Conservation (phyloP, 2,888 invertebrate genomes). For the Tetragnatha montana region DNA sequence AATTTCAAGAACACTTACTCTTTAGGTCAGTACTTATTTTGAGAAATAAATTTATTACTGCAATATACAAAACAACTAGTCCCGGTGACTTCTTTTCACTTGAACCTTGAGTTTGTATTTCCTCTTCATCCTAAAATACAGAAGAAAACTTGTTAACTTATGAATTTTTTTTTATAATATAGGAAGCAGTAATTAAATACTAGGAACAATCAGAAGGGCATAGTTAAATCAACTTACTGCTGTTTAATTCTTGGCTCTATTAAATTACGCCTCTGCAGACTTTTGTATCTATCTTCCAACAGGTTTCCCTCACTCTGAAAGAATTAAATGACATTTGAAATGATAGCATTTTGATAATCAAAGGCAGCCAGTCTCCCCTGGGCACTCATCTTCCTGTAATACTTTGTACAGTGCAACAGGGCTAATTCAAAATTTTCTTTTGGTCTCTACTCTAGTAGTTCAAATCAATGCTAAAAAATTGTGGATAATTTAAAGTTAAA, state of each 20-base stretch:
- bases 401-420: too few relatives aligned
- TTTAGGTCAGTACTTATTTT: too few relatives aligned
- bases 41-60: not conserved
- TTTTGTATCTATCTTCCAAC: constrained; percentile 89
- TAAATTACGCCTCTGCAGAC: constrained; percentile 92
- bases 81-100: constrained; percentile 64
- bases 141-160: constrained; percentile 1
- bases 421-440: too few relatives aligned
- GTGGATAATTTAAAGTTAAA: too few relatives aligned
- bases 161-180: not conserved
- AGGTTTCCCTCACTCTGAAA: constrained; percentile 81
- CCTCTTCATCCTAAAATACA: constrained; percentile 61
- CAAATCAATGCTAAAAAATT: too few relatives aligned
- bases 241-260: constrained; percentile 83
- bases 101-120: constrained; percentile 62
- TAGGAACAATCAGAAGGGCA: not conserved
- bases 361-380: too few relatives aligned
- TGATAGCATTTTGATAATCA: too few relatives aligned
- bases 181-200: not conserved
- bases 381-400: too few relatives aligned
- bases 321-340: too few relatives aligned
- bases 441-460: too few relatives aligned
- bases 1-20: too few relatives aligned
- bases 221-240: constrained; percentile 27
- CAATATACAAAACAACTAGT: constrained; percentile 40